Percentiles rank a stretch among this genome's conserved stretches.
Evolutionary conservation across 1,140 invertebrate species (phyloP).

Genomic region (Bombus terrestris): DNA sequence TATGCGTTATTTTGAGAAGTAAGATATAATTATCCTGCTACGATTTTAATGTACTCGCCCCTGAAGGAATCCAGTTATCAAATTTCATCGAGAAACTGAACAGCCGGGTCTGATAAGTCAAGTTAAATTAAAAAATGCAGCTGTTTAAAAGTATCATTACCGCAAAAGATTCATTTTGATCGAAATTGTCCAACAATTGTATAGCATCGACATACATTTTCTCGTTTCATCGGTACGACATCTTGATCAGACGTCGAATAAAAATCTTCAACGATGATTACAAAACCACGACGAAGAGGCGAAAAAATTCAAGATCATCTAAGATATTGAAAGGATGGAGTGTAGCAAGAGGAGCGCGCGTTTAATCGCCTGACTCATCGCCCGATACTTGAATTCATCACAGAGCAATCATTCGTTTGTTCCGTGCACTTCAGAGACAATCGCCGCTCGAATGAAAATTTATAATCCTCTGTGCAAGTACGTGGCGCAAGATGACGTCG

Average conservation of each 20-base stretch:
- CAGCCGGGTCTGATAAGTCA: too few relatives aligned
- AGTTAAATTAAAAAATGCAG: too few relatives aligned
- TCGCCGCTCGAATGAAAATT: slow-evolving; percentile 37
- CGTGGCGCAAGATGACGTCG: slow-evolving; percentile 36
- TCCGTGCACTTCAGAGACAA: slow-evolving; percentile 1
- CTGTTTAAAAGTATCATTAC: too few relatives aligned
- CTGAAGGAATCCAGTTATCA: too few relatives aligned
- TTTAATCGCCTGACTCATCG: slow-evolving; percentile 38
- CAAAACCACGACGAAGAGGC: neutral
- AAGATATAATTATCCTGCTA: too few relatives aligned
- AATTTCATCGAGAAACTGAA: too few relatives aligned
- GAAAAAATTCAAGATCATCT: neutral
- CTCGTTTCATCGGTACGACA: neutral
- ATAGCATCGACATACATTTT: neutral
- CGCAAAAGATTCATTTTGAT: too few relatives aligned
- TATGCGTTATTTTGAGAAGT: too few relatives aligned
- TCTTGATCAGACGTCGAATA: too few relatives aligned
- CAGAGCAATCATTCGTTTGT: slow-evolving; percentile 18
- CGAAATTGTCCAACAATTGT: too few relatives aligned
- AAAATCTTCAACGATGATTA: neutral
- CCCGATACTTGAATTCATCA: neutral
- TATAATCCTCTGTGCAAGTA: slow-evolving; percentile 31
- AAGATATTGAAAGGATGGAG: slow-evolving; percentile 22
- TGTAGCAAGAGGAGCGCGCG: neutral
- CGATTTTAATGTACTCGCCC: too few relatives aligned